Evolutionary conservation across 2,888 invertebrate species (phyloP).

Genomic region (Zele albiditarsus): DNA sequence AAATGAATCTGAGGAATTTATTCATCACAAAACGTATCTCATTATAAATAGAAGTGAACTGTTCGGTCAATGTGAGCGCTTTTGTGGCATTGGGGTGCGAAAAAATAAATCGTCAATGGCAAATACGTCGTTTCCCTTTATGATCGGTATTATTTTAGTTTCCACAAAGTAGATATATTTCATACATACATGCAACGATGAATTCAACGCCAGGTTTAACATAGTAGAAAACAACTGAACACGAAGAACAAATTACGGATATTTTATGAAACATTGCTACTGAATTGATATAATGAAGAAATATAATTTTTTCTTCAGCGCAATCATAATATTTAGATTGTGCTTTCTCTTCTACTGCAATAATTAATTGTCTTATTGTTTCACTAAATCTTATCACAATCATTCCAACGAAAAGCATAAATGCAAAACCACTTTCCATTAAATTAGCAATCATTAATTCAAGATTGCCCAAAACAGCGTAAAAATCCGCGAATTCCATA

Average conservation of each 20-base stretch:
- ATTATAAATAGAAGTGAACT: too few species aligned
- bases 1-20: too few species aligned
- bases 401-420: constrained; percentile 45
- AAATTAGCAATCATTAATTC: constrained; percentile 51
- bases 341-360: constrained; percentile 35
- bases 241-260: constrained; percentile 32
- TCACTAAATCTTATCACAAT: constrained; percentile 46
- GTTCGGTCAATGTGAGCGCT: too few species aligned
- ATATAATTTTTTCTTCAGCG: constrained; percentile 46
- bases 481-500: constrained; percentile 47
- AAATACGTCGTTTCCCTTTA: too few species aligned
- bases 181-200: constrained; percentile 28
- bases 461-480: constrained; percentile 46
- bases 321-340: constrained; percentile 38
- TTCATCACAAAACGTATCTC: too few species aligned
- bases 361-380: constrained; percentile 40
- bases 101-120: too few species aligned
- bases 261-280: constrained; percentile 38
- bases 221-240: constrained; percentile 40
- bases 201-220: constrained; percentile 44
- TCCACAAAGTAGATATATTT: constrained; percentile 5
- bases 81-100: too few species aligned
- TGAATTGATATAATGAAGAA: constrained; percentile 42
- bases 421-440: constrained; percentile 46
- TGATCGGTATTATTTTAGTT: too few species aligned